A percentile compares a stretch with the other conserved stretches of the same genome.
These are phyloP conservation scores for Ophiodon elongatus DNA, from an alignment of 2,113 vertebrate genomes.

Conservation along the genomic window DNA sequence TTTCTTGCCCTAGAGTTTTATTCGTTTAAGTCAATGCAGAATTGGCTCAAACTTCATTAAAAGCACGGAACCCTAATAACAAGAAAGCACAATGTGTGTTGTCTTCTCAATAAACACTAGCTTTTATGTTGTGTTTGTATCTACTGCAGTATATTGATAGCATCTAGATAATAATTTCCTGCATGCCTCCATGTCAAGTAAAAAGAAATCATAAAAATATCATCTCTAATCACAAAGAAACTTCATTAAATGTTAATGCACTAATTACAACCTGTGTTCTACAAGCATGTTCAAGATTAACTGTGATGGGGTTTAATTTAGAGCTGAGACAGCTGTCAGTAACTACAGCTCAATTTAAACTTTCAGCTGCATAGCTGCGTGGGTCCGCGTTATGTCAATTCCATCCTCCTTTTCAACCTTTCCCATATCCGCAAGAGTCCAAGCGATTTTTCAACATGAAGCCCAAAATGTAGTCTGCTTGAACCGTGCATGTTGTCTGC, in stretches of 20 bases:
- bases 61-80: conserved; percentile 8
- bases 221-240: not conserved
- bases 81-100: not conserved
- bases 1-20: conserved; percentile 51
- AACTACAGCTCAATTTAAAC: not conserved
- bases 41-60: conserved; percentile 32
- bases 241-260: not conserved
- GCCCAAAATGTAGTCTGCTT: not conserved
- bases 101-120: conserved; percentile 9
- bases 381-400: not conserved
- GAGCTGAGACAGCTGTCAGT: not conserved
- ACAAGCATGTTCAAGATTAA: not conserved
- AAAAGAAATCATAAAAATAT: not conserved
- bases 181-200: not conserved
- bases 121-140: not conserved
- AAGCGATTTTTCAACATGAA: not conserved
- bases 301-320: not conserved
- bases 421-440: not conserved
- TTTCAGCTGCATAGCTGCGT: too few relatives aligned
- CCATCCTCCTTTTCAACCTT: too few relatives aligned
- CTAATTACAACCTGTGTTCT: not conserved
- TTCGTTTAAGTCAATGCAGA: conserved; percentile 29
- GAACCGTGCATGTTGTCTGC: not conserved
- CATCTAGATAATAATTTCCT: conserved; percentile 9
- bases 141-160: not conserved